Evolutionary conservation across 53 echinoderm and acorn worm genomes (phyloP).

Genomic region (Paracentrotus lividus): DNA sequence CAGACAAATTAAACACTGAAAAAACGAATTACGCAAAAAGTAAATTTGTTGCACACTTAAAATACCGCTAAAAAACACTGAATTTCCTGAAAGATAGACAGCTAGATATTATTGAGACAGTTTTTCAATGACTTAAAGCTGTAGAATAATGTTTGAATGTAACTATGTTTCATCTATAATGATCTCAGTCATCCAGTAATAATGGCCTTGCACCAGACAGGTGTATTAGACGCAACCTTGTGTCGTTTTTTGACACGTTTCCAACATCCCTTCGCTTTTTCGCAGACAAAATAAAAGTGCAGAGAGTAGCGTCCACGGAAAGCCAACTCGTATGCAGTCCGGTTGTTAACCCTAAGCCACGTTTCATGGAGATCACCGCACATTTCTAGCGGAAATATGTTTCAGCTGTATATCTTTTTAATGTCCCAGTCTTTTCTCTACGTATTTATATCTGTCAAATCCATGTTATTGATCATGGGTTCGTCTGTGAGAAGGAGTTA

Average conservation of each 20-base stretch:
- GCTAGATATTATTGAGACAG: too few relatives aligned
- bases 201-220: background rate
- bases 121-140: too few relatives aligned
- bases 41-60: too few relatives aligned
- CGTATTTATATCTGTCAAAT: background rate
- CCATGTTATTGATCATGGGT: constrained; percentile 8
- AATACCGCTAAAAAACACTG: too few relatives aligned
- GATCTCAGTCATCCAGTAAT: background rate
- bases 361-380: constrained; percentile 37
- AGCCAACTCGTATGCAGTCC: constrained; percentile 12
- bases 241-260: constrained; percentile 26
- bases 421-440: background rate
- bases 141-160: too few relatives aligned
- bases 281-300: constrained; percentile 4
- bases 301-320: background rate
- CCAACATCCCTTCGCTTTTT: constrained; percentile 29
- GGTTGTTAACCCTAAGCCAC: constrained; percentile 51
- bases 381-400: constrained; percentile 56
- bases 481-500: constrained; percentile 9
- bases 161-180: background rate
- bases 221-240: constrained; percentile 36
- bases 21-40: too few relatives aligned
- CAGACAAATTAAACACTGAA: too few relatives aligned
- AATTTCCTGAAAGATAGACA: too few relatives aligned
- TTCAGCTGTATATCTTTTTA: constrained; percentile 48